Evolutionary conservation across 37 sponge, comb jelly and placozoan species (phyloP).

Genomic region (Theonella swinhoei): DNA sequence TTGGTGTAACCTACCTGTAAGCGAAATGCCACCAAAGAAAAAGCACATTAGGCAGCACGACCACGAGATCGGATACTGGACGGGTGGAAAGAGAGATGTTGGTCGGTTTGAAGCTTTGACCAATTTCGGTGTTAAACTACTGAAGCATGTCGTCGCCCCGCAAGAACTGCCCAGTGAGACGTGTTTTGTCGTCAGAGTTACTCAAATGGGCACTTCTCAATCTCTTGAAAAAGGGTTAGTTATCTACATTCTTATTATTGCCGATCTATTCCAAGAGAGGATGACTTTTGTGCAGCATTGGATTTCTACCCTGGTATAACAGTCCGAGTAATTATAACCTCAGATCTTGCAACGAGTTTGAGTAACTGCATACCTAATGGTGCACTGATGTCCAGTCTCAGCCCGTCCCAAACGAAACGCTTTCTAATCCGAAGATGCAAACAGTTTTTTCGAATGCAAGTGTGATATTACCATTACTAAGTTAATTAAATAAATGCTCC

Average conservation of each 20-base stretch:
- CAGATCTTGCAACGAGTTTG: neutral
- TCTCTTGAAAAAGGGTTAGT: neutral
- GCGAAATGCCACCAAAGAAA: no score
- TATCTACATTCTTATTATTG: neutral
- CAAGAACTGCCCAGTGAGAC: conserved; percentile 2
- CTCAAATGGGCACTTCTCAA: neutral
- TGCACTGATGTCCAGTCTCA: neutral
- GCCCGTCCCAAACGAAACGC: neutral
- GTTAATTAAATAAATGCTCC: neutral
- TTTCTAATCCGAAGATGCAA: no score
- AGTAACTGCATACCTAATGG: neutral
- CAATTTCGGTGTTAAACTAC: conserved; percentile 28
- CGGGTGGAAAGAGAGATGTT: neutral
- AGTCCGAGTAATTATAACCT: neutral
- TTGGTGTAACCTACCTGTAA: no score
- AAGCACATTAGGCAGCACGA: neutral
- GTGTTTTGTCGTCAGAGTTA: conserved; percentile 32
- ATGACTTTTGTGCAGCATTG: neutral
- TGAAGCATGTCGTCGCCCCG: conserved; percentile 29
- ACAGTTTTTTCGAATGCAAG: no score
- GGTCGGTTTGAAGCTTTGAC: no score
- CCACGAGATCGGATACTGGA: conserved; percentile 19
- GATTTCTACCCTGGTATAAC: conserved; percentile 3
- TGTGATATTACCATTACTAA: no score
- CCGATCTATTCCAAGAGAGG: no score